Conservation (phyloP, 2,113 vertebrate species). For the Cyanistes caeruleus region DNA sequence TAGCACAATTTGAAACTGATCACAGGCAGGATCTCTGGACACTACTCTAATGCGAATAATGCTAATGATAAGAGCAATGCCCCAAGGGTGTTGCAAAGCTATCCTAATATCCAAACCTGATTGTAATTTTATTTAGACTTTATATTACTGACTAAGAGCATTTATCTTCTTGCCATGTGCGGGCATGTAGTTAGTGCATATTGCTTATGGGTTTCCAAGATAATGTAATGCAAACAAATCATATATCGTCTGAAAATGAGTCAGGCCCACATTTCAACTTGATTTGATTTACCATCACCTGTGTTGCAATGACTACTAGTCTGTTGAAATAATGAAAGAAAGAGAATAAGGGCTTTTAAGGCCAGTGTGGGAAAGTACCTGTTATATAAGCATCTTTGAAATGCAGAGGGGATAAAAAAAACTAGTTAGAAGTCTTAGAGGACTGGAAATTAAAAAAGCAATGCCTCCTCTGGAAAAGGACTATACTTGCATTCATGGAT, state of each 20-base stretch:
- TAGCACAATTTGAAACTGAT: constrained; percentile 37
- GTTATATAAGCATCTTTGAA: constrained; percentile 54
- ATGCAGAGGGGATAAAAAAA: constrained; percentile 6
- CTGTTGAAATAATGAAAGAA: constrained; percentile 58
- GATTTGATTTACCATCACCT: constrained; percentile 55
- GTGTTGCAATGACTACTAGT: constrained; percentile 44
- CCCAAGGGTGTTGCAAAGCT: constrained; percentile 44
- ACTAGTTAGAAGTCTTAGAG: neutral
- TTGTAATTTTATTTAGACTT: constrained; percentile 60
- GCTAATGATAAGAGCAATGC: constrained; percentile 40
- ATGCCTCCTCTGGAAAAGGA: neutral
- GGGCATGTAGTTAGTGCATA: constrained; percentile 32
- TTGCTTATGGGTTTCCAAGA: constrained; percentile 59
- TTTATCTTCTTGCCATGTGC: constrained; percentile 29
- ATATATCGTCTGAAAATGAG: constrained; percentile 48
- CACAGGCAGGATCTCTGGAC: constrained; percentile 45
- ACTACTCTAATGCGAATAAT: constrained; percentile 35
- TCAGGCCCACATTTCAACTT: constrained; percentile 33
- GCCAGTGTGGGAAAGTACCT: constrained; percentile 63
- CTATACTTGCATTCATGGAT: neutral
- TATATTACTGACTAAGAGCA: constrained; percentile 46
- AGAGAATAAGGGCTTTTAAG: constrained; percentile 56
- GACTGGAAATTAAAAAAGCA: neutral
- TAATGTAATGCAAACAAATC: constrained; percentile 64
- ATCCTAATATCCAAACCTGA: constrained; percentile 45